Base-by-base conservation (phyloP, 92 coral and sea anemone genomes). In the Porites divaricata region DNA sequence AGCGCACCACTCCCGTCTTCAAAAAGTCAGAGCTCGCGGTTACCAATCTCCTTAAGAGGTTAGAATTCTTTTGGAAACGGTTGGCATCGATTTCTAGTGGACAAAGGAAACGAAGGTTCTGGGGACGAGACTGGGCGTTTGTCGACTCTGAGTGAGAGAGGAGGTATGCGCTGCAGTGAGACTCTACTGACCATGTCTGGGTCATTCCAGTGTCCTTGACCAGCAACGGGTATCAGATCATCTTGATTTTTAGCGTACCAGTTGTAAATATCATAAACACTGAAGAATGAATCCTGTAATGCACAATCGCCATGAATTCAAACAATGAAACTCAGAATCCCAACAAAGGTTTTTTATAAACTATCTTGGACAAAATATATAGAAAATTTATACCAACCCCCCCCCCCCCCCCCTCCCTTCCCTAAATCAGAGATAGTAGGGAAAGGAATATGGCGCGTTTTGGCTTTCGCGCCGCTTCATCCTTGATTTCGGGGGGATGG, bases 151-250 rank as follows among this genome's bases (percentile, higher is more conserved):
- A 6, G 45, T 35, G 5, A 35, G 45, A 35, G 45, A 35, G 45
- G 45, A 45, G 1, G 59, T 69, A 71, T 81, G 70, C 61, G 17
- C 48, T 49, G 6, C 35, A 8, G 1, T 2, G 68, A 71, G 71
- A 70, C 25, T 53, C 45, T 28, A 78, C 90, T 69, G 74, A 97
- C 99, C 99, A 88, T 89, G 80, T 97, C 99, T 28, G 99, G 99
- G 70, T 97, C 99, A 83, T 97, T 95, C 99, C 99, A 97, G 83
- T 93, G 94, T 15, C 99, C 99, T 26, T 92, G 93, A 12, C 99
- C 99, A 6, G 99, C 98, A 1, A 90, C 99, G 11, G 96, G 96
- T 15, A 93, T 84, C 25, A 97, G 92, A 15, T 87, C 93, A 69
- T 95, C 91, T 79, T 95, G 98, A 23, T 85, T 56, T 41, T 89